These are phyloP conservation scores for Achatina immaculata DNA, from an alignment of 1,140 invertebrate species.

Conservation along the genomic window DNA sequence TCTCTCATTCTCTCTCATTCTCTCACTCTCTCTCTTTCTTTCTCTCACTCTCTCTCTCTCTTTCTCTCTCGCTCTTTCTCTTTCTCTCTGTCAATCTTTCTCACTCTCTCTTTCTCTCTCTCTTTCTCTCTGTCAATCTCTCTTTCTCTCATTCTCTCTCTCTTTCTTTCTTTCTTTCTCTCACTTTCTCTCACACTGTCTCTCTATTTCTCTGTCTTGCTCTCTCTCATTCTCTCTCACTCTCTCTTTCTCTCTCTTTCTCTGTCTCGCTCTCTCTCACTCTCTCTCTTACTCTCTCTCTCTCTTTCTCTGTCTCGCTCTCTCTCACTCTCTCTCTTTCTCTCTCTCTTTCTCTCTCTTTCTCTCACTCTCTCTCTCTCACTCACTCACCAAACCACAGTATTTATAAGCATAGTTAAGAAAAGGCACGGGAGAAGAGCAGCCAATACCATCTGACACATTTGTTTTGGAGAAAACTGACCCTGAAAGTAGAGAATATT, in stretches of 20 bases:
- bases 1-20: slow-evolving; percentile 12
- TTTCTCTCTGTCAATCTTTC: slow-evolving; percentile 30
- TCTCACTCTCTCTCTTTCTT: slow-evolving; percentile 22
- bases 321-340: slow-evolving; percentile 19
- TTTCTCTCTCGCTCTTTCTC: slow-evolving; percentile 21
- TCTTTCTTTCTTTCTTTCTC: slow-evolving; percentile 1
- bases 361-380: slow-evolving; percentile 3
- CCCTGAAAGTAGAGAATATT: no score
- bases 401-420: not conserved
- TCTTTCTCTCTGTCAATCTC: no score
- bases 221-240: not conserved
- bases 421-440: no score
- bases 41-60: slow-evolving; percentile 17
- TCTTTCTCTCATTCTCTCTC: no score
- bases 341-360: slow-evolving; percentile 8
- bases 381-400: not conserved
- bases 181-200: no score
- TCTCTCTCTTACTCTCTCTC: not conserved
- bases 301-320: not conserved
- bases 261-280: no score
- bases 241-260: not conserved
- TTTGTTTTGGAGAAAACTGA: no score
- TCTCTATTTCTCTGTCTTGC: no score
- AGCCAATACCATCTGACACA: no score
- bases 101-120: slow-evolving; percentile 22